Evolutionary conservation across 2,113 vertebrate genomes (phyloP).

Genomic region (Semnornis frantzii): DNA sequence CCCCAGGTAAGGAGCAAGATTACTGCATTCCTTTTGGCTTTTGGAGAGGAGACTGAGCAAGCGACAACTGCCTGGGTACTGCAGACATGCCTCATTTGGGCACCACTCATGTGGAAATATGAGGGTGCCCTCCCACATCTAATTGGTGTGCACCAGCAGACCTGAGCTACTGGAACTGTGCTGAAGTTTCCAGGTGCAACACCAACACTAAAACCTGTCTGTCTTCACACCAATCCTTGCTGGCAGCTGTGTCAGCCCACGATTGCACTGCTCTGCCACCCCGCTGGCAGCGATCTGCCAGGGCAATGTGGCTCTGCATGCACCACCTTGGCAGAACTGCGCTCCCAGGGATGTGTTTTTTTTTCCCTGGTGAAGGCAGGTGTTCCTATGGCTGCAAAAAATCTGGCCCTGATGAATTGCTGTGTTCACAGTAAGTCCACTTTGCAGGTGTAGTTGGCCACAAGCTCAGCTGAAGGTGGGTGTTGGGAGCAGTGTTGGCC

Average conservation of each 20-base stretch:
- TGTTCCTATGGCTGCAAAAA: background rate
- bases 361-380: background rate
- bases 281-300: fast-evolving
- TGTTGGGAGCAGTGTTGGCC: background rate
- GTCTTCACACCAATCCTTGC: background rate
- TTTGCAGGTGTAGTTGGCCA: background rate
- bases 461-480: background rate
- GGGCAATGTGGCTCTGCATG: fast-evolving
- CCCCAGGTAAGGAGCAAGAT: background rate
- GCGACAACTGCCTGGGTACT: background rate
- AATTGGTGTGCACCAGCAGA: fast-evolving
- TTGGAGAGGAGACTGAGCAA: background rate
- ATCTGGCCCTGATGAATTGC: background rate
- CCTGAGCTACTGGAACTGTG: background rate
- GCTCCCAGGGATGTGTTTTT: background rate
- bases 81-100: background rate
- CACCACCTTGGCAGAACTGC: fast-evolving
- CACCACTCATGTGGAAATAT: background rate
- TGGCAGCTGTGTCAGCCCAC: background rate
- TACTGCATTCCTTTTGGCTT: background rate
- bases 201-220: background rate
- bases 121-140: background rate
- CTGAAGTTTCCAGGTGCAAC: background rate
- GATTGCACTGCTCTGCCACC: fast-evolving
- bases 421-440: background rate